Conservation (phyloP, 2,888 invertebrate genomes). For the Melitaea athalia region DNA sequence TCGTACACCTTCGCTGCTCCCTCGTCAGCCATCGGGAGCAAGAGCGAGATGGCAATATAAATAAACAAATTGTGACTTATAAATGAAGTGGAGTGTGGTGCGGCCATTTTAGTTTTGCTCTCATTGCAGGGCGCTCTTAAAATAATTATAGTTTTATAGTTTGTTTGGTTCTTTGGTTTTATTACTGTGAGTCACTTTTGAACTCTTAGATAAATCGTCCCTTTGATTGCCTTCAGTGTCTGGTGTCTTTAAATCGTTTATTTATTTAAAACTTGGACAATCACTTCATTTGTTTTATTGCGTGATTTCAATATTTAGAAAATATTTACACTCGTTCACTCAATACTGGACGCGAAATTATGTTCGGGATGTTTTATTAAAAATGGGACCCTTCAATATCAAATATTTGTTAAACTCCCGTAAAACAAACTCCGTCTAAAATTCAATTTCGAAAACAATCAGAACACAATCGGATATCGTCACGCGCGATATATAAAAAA, state of each 20-base stretch:
- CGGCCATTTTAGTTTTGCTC: slow-evolving; percentile 74
- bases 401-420: slow-evolving; percentile 13
- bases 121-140: slow-evolving; percentile 41
- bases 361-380: not conserved
- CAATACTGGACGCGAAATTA: not conserved
- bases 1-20: slow-evolving; percentile 68
- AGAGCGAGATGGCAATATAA: slow-evolving; percentile 75
- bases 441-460: slow-evolving; percentile 31
- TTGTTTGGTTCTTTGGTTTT: slow-evolving; percentile 51
- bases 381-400: not conserved
- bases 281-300: slow-evolving; percentile 23
- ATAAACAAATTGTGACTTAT: slow-evolving; percentile 78
- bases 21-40: slow-evolving; percentile 70
- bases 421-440: slow-evolving; percentile 10
- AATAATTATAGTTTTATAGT: slow-evolving; percentile 49
- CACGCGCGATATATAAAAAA: slow-evolving; percentile 13
- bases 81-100: slow-evolving; percentile 71
- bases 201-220: slow-evolving; percentile 28
- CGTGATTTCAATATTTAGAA: not conserved
- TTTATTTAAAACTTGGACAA: slow-evolving; percentile 24
- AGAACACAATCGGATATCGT: slow-evolving; percentile 30
- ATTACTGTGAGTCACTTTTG: slow-evolving; percentile 58
- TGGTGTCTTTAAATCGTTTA: slow-evolving; percentile 4
- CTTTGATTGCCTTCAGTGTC: slow-evolving; percentile 23
- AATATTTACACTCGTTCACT: not conserved